Evolutionary conservation across 2,113 vertebrate species (phyloP).

Genomic region (Oceanodroma tethys): DNA sequence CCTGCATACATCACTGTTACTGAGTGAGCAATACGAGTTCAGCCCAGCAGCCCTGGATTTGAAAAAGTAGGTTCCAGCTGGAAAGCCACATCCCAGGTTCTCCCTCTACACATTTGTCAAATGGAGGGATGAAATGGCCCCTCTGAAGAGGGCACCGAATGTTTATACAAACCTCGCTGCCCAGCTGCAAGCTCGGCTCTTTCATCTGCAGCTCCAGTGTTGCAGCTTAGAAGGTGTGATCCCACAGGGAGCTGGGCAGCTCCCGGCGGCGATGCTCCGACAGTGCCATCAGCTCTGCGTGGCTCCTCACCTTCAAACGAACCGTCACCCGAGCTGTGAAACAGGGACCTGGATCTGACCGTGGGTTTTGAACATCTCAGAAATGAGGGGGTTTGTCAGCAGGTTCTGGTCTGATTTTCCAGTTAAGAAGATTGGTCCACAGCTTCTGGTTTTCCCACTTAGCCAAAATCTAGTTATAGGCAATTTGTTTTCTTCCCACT

Average conservation of each 20-base stretch:
- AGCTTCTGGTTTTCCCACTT: not conserved
- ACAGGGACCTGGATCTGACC: rapidly evolving
- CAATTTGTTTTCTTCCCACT: not conserved
- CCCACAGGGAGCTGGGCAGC: not conserved
- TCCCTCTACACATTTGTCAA: not conserved
- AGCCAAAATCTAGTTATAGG: not conserved
- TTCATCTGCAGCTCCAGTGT: not conserved
- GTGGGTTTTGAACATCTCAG: not conserved
- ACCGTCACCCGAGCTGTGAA: not conserved
- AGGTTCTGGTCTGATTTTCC: not conserved
- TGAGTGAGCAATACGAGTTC: not conserved
- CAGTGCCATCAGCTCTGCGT: no score
- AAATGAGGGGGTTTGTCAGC: not conserved
- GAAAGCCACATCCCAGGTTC: not conserved
- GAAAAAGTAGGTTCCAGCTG: not conserved
- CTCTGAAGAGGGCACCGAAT: not conserved
- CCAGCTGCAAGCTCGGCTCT: not conserved
- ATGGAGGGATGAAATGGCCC: not conserved
- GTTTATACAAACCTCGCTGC: not conserved
- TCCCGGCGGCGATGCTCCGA: rapidly evolving
- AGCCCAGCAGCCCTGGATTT: not conserved
- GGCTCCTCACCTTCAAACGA: not conserved
- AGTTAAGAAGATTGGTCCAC: not conserved
- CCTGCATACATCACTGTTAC: not conserved
- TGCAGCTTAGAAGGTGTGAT: not conserved